A percentile compares a stretch with the other conserved stretches of the same genome.
These are phyloP conservation scores for Anas bahamensis DNA, from an alignment of 2,797 vertebrate species.

Conservation along the genomic window DNA sequence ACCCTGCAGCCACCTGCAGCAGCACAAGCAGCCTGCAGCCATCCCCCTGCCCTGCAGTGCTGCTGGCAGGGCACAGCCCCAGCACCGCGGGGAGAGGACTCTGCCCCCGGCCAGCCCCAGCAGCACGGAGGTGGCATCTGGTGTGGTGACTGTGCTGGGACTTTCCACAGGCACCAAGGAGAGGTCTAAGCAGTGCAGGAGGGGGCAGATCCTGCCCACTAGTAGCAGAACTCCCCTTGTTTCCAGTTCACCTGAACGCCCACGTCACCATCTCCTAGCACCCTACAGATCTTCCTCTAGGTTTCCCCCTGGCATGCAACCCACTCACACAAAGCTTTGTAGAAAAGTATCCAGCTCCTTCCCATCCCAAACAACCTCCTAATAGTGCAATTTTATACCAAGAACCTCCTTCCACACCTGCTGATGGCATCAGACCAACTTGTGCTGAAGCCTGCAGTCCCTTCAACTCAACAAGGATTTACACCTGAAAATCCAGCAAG, in stretches of 20 bases:
- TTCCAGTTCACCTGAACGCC: neutral
- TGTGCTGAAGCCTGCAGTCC: neutral
- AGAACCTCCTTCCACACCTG: neutral
- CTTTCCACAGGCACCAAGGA: neutral
- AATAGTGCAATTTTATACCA: neutral
- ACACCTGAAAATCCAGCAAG: neutral
- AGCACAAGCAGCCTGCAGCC: neutral
- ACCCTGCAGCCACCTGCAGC: neutral
- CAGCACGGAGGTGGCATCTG: neutral
- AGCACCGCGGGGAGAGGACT: neutral
- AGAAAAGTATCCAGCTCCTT: neutral
- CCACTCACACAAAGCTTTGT: accelerated
- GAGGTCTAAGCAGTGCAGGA: neutral
- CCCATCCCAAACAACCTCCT: neutral
- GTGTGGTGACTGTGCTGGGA: neutral
- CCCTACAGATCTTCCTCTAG: neutral
- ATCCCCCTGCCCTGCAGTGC: neutral
- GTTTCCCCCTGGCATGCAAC: neutral
- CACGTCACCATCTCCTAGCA: accelerated
- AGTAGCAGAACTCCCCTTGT: neutral
- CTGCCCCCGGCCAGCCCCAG: neutral
- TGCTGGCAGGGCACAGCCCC: too few relatives aligned
- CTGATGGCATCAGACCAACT: neutral
- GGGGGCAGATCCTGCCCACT: neutral
- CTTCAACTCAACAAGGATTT: neutral